Conservation (phyloP, 2,797 vertebrate species). For the Glyptemys insculpta region DNA sequence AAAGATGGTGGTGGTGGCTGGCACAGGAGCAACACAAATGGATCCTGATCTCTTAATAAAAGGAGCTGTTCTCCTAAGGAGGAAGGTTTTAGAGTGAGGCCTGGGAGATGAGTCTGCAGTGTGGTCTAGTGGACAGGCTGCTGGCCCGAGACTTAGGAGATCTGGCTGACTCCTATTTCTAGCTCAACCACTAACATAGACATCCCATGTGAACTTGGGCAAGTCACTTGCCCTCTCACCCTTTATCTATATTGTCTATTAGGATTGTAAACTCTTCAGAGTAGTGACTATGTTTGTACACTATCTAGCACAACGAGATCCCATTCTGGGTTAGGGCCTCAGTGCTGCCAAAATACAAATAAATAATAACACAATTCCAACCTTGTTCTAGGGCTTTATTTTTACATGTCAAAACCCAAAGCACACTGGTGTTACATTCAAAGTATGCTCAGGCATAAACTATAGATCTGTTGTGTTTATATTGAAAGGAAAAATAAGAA, state of each 20-base stretch:
- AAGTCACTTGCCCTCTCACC: not conserved
- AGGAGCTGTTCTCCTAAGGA: not conserved
- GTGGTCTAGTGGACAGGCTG: not conserved
- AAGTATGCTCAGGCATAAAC: not conserved
- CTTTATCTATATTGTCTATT: not conserved
- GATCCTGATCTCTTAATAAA: too few species aligned
- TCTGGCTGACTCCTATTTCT: not conserved
- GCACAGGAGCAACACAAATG: not conserved
- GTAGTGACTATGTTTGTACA: not conserved
- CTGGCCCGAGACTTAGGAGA: too few species aligned
- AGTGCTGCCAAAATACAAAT: not conserved
- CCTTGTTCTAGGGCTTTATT: not conserved
- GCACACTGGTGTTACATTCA: not conserved
- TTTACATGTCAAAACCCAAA: not conserved
- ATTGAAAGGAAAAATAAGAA: not conserved
- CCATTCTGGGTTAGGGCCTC: not conserved
- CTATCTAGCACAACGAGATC: not conserved
- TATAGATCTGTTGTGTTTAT: not conserved
- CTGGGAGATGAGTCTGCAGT: not conserved
- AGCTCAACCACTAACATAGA: not conserved
- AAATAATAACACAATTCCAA: not conserved
- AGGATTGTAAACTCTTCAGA: not conserved
- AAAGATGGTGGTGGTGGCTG: not conserved
- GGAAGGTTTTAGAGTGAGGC: not conserved
- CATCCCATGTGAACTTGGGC: not conserved